Evolutionary conservation across 2,888 invertebrate genomes (phyloP), one percentile per base, ranked within the genome.

Genomic region (Lasioglossum malachurum): DNA sequence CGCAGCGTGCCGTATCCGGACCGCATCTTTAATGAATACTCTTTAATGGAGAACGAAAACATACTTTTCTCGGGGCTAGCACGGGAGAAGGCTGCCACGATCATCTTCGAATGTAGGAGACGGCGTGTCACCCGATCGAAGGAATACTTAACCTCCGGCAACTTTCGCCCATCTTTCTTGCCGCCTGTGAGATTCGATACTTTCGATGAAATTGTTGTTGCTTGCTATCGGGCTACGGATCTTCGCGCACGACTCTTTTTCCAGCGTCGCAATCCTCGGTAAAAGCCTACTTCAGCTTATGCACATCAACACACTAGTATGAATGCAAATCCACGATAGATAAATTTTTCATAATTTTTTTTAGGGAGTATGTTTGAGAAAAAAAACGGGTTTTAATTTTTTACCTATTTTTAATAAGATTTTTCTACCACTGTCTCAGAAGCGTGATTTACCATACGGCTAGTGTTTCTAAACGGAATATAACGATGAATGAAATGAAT

Each of bases 121-220:
- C 53, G 23, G 23, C 38, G 53, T 73, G 67, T 73, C 73, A 64
- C 23, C 53, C 16, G 60, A 81, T 77, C 81, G 77, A 35, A 5
- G 23, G 67, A 67, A 74, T 67, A 75, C 27, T 69, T 64, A 76
- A 82, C 31, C 53, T 14, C 49, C 5, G 31, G 16, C 76, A 16
- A 82, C 76, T 83, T 82, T 82, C 67, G 49, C 73, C 79, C 75
- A 82, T 82, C 79, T 57, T 69, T 82, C 82, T 82, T 82, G 57
- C 44, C 38, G 31, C 57, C 19, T 46, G 49, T 64, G 67, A 35
- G 44, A 81, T 69, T n/a, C 41, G 75, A 27, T 79, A 53, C 57
- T 82, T 79, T 69, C 69, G 41, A 53, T n/a, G 69, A 57, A 79
- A 60, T 27, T 60, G 27, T 27, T 5, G 60, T 27, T 27, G 27